These are phyloP conservation scores for Apis mellifera DNA, from an alignment of 1,140 invertebrate genomes.

Conservation along the genomic window DNA sequence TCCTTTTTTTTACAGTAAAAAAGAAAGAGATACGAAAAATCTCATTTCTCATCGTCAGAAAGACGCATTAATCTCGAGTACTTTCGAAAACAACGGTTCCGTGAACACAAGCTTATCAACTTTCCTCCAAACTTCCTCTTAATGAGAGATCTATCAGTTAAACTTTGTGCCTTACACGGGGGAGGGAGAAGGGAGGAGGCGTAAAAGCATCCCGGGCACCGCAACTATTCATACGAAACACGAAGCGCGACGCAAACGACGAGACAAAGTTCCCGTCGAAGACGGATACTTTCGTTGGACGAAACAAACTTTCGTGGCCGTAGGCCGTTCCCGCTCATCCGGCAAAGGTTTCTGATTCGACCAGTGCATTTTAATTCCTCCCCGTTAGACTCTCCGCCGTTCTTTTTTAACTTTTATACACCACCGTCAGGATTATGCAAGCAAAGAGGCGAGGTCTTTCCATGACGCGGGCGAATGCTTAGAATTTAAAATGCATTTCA, in stretches of 20 bases:
- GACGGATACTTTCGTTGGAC: constrained; percentile 3
- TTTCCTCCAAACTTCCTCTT: too few relatives aligned
- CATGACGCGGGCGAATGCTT: constrained; percentile 63
- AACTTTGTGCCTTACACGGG: not conserved
- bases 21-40: too few relatives aligned
- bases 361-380: constrained; percentile 52
- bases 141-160: not conserved
- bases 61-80: not conserved
- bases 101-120: not conserved
- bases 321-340: not conserved
- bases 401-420: constrained; percentile 55
- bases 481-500: constrained; percentile 77
- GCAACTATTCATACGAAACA: constrained; percentile 13
- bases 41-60: not conserved
- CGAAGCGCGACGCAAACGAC: not conserved
- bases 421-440: constrained; percentile 60
- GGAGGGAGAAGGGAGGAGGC: too few relatives aligned
- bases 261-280: not conserved
- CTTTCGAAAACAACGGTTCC: not conserved
- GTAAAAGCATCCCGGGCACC: not conserved
- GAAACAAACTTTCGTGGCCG: constrained; percentile 19
- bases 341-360: constrained; percentile 48
- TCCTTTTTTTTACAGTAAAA: too few relatives aligned
- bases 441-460: constrained; percentile 64
- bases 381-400: constrained; percentile 27